Evolutionary conservation across 2,113 vertebrate species (phyloP).

Genomic region (Sorex fumeus): DNA sequence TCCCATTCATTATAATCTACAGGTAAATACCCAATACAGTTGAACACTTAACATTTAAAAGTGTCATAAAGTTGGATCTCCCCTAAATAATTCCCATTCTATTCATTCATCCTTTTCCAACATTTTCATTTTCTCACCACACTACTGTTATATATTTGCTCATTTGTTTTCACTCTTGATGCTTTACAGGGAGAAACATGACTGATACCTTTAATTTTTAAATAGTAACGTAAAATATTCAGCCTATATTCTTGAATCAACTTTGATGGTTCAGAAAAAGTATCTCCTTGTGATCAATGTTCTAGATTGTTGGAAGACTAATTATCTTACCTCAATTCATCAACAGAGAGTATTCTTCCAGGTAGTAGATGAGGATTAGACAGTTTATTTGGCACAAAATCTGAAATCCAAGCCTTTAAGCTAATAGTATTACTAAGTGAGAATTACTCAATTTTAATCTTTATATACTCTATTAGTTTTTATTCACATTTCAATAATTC

Average conservation of each 20-base stretch:
- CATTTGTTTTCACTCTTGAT: conserved; percentile 26
- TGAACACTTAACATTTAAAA: background rate
- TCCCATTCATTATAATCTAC: background rate
- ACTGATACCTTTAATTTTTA: conserved; percentile 33
- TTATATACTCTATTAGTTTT: background rate
- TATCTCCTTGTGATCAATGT: background rate
- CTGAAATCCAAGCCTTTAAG: background rate
- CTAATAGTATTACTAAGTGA: background rate
- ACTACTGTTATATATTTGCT: background rate
- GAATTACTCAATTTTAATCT: conserved; percentile 41
- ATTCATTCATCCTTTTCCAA: background rate
- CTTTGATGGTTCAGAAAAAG: conserved; percentile 39
- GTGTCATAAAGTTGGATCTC: background rate
- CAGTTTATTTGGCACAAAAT: conserved; percentile 16
- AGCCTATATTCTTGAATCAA: conserved; percentile 16
- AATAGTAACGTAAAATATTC: background rate
- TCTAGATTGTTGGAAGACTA: conserved; percentile 2
- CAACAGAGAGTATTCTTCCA: background rate
- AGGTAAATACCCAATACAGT: background rate
- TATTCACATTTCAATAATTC: conserved; percentile 29
- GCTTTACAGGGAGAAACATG: background rate
- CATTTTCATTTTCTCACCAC: background rate
- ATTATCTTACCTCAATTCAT: conserved; percentile 21
- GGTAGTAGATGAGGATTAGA: conserved; percentile 23
- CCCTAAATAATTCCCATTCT: conserved; percentile 23